Conservation (phyloP, 2,888 invertebrate genomes). For the Caenorhabditis afra region DNA sequence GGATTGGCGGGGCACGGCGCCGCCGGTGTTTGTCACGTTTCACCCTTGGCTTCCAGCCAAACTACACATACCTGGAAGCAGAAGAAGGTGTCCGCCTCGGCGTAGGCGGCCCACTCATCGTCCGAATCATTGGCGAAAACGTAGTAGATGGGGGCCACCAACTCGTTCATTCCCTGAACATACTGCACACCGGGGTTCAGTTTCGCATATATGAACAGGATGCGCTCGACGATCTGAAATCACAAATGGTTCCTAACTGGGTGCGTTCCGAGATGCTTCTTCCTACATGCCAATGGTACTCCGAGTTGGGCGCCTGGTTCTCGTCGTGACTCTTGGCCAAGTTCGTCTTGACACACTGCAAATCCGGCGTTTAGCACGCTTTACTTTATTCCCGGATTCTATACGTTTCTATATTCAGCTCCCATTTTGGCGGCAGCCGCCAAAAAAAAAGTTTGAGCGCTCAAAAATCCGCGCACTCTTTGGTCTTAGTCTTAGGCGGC, state of each 20-base stretch:
- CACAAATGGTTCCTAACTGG: not conserved
- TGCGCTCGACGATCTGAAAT: conserved; percentile 86
- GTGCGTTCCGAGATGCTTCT: not conserved
- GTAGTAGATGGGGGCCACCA: conserved; percentile 97
- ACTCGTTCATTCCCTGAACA: conserved; percentile 98
- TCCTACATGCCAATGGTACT: conserved; percentile 57
- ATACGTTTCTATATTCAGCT: not conserved
- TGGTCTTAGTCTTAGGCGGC: conserved; percentile 9
- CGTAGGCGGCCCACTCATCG: conserved; percentile 89
- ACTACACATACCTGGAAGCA: conserved; percentile 87
- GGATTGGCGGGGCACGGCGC: too few relatives aligned
- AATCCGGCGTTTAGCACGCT: too few relatives aligned
- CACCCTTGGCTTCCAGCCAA: not conserved
- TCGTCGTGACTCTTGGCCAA: conserved; percentile 30
- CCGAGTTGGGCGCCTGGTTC: conserved; percentile 42
- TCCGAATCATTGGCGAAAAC: conserved; percentile 94
- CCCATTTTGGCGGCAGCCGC: too few relatives aligned
- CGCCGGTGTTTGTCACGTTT: too few relatives aligned
- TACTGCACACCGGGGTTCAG: conserved; percentile 95
- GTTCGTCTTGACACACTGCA: conserved; percentile 55
- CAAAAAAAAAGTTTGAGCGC: not conserved
- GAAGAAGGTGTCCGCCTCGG: conserved; percentile 97
- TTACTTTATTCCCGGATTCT: not conserved
- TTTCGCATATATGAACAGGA: conserved; percentile 97
- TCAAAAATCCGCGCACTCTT: conserved; percentile 13